phyloP scores from a whole-genome alignment of 2,113 vertebrate genomes.

The Puma concolor region DNA sequence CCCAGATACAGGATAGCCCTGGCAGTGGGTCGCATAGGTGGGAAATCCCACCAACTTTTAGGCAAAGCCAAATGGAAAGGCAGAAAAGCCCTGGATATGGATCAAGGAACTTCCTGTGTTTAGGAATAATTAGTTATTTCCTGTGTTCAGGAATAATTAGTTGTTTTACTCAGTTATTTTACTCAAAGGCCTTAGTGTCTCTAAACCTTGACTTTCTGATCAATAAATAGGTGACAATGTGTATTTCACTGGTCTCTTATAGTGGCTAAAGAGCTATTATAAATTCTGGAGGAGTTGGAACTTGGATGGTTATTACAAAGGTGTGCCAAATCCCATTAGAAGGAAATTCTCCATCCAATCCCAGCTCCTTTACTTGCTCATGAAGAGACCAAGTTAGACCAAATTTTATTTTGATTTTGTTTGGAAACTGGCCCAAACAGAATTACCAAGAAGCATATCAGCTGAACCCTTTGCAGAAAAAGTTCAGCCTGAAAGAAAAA shows the following conservation, averaged over 20 bases:
- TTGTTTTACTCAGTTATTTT: neutral
- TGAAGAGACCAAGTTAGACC: neutral
- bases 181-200: neutral
- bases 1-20: neutral
- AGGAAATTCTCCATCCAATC: neutral
- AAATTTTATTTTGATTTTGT: neutral
- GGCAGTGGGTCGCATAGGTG: neutral
- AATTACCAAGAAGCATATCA: slow-evolving; percentile 36
- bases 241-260: neutral
- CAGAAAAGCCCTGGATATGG: neutral
- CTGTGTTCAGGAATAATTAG: neutral
- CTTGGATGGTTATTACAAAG: neutral
- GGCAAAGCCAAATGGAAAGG: slow-evolving; percentile 7
- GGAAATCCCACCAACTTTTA: neutral
- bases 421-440: slow-evolving; percentile 29
- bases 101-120: neutral
- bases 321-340: neutral
- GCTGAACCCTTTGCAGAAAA: slow-evolving; percentile 2
- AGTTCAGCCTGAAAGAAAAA: slow-evolving; percentile 24
- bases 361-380: neutral
- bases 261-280: neutral
- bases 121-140: neutral
- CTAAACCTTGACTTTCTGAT: slow-evolving; percentile 31
- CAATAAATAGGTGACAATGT: neutral
- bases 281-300: neutral